Evolutionary conservation across 2,888 invertebrate species (phyloP).

Genomic region (Athalia cordata): DNA sequence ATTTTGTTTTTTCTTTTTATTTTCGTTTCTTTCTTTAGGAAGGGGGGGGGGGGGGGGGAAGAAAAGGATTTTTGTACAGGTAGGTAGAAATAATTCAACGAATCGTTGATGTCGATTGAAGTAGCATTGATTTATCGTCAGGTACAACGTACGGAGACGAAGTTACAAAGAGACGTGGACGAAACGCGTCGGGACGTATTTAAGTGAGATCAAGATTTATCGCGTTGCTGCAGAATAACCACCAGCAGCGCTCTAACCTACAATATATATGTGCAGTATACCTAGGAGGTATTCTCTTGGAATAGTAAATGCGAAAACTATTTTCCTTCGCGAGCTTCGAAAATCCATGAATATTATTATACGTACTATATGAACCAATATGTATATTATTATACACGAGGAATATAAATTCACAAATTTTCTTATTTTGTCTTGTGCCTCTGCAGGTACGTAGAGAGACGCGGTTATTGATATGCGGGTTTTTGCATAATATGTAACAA

Average conservation of each 20-base stretch:
- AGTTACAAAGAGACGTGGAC: neutral
- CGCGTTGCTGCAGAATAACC: neutral
- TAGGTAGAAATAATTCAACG: neutral
- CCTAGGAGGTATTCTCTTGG: neutral
- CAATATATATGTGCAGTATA: too few species aligned
- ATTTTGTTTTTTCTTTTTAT: too few species aligned
- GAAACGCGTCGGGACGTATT: slow-evolving; percentile 8
- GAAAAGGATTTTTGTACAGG: too few species aligned
- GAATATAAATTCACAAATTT: too few species aligned
- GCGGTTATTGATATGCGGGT: too few species aligned
- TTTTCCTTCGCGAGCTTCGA: neutral
- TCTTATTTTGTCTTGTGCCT: too few species aligned
- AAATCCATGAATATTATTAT: neutral
- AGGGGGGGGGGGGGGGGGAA: too few species aligned
- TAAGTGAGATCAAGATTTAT: slow-evolving; percentile 29
- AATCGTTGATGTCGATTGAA: neutral
- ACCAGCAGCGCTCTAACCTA: too few species aligned
- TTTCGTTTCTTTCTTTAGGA: too few species aligned
- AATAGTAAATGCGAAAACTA: neutral
- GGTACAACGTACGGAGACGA: neutral
- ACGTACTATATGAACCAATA: neutral
- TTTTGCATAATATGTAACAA: too few species aligned
- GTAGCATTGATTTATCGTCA: slow-evolving; percentile 6
- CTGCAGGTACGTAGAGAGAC: too few species aligned
- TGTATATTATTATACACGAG: too few species aligned